Evolutionary conservation across 1,140 invertebrate genomes (phyloP), one percentile per base, ranked within the genome.

Genomic region (Dendrolimus kikuchii): DNA sequence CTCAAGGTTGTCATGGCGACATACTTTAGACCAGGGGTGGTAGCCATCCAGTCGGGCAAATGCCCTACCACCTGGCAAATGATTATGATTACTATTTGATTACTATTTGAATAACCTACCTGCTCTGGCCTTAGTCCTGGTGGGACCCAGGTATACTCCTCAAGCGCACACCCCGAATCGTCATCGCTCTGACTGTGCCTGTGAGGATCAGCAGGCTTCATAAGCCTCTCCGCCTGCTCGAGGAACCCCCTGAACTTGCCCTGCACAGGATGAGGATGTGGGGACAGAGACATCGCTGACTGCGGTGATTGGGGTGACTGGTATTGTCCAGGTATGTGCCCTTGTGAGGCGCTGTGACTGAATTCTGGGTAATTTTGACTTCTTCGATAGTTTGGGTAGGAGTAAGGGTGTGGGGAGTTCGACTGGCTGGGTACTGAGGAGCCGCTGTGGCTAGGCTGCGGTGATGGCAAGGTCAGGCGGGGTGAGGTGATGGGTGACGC

Each of bases 91-190:
- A n/a, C n/a, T n/a, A n/a, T n/a, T n/a, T n/a, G n/a, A n/a, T n/a
- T n/a, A 23, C 23, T 23, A 23, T 23, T 1, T 43, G 51, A 51
- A 51, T 52, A 36, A 64, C 82, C 89, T 86, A 99, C 97, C 93
- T 98, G 97, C 88, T 99, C 97, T 7, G 97, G 96, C 85, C 96
- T 92, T 4, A 99, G 90, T 56, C 97, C 97, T 4, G 96, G 95
- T 42, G 98, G 98, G 46, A 99, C 96, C 98, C 98, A 99, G 0
- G 96, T 97, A 86, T 99, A 99, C 79, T 99, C 98, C 76, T 99
- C 97, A 46, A 99, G 89, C 5, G 97, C 96, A 78, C 97, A 99
- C 6, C 98, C 97, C 46, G 95, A 97, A 88, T 99, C 98, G 77
- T 99, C 97, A 84, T 99, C 97, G 46, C 95, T 97, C 70, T 98